Percentiles rank a stretch among this genome's conserved stretches.
These are phyloP conservation scores for Agriopis aurantiaria DNA, from an alignment of 2,888 invertebrate genomes.

Conservation along the genomic window DNA sequence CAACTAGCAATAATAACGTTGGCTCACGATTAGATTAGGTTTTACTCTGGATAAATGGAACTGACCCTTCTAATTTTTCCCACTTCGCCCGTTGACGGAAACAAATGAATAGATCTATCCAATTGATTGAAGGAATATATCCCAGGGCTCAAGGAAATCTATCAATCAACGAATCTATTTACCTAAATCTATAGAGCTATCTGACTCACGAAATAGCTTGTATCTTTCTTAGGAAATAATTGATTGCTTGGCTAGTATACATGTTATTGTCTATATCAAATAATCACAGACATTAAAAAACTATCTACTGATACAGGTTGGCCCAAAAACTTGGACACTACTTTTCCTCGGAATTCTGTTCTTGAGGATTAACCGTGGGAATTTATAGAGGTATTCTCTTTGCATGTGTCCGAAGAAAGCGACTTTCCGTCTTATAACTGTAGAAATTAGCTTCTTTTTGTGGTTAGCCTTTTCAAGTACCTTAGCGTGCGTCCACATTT, in stretches of 20 bases:
- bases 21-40: conserved; percentile 13
- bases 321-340: no score
- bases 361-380: no score
- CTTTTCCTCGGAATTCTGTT: no score
- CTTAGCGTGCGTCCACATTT: no score
- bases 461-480: no score
- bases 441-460: no score
- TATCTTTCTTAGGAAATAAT: neutral
- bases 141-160: neutral
- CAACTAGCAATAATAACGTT: neutral
- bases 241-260: neutral
- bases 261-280: no score
- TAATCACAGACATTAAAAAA: no score
- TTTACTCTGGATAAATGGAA: conserved; percentile 9
- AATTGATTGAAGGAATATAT: conserved; percentile 21
- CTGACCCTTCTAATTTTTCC: conserved; percentile 23
- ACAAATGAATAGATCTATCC: conserved; percentile 28
- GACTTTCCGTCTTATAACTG: no score
- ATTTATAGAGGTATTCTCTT: no score
- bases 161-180: conserved; percentile 9
- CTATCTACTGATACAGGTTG: no score
- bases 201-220: neutral
- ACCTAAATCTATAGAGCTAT: neutral
- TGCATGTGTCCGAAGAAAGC: no score
- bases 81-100: conserved; percentile 17